These are phyloP conservation scores for Pseudolaguvia tuberculata DNA, from an alignment of 2,113 vertebrate species.

Conservation along the genomic window DNA sequence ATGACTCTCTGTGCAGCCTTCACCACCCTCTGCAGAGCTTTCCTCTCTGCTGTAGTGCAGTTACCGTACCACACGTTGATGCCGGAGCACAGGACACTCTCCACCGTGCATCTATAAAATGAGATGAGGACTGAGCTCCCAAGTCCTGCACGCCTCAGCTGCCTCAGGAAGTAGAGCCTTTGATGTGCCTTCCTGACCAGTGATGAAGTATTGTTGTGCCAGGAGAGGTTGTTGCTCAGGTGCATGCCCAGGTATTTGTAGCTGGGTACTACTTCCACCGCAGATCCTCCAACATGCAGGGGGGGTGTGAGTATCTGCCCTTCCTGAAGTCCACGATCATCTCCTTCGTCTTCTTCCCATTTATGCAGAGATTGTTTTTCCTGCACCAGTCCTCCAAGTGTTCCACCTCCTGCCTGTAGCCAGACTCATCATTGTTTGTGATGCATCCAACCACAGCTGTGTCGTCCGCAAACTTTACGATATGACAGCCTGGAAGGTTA, in stretches of 20 bases:
- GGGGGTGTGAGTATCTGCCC: constrained; percentile 12
- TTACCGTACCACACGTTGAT: constrained; percentile 26
- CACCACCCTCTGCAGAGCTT: no score
- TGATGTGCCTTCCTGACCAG: constrained; percentile 28
- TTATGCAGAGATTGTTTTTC: constrained; percentile 20
- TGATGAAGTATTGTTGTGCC: neutral
- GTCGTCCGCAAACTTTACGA: constrained; percentile 25
- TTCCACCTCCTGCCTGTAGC: constrained; percentile 25
- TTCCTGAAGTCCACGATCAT: constrained; percentile 31
- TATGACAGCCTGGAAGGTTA: constrained; percentile 7
- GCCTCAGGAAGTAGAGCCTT: constrained; percentile 15
- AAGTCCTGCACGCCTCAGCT: constrained; percentile 14
- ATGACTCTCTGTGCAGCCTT: neutral
- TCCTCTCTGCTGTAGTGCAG: constrained; percentile 25
- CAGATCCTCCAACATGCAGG: constrained; percentile 5
- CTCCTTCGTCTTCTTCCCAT: constrained; percentile 29
- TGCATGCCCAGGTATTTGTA: constrained; percentile 14
- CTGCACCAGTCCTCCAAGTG: constrained; percentile 6
- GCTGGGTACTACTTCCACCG: constrained; percentile 11
- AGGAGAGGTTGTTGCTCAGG: constrained; percentile 1
- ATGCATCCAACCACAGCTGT: constrained; percentile 16
- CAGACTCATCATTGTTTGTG: neutral
- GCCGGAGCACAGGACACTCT: constrained; percentile 17
- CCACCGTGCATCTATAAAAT: constrained; percentile 24
- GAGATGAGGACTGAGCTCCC: neutral